Percentiles rank a stretch among this genome's conserved stretches.
Conservation (phyloP, 2,888 invertebrate genomes). For the Cinara cedri region DNA sequence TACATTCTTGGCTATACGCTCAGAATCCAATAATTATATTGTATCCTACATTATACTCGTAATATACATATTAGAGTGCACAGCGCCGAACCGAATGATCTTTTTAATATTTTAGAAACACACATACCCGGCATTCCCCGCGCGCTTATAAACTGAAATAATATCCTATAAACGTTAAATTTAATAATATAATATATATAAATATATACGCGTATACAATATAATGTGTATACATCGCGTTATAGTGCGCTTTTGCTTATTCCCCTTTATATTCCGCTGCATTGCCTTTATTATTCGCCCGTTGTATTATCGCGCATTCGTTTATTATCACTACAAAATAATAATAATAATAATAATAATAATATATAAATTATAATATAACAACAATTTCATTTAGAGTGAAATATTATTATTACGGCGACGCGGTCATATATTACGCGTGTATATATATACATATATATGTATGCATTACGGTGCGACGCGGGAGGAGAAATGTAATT, state of each 20-base stretch:
- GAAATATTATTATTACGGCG: constrained; percentile 18
- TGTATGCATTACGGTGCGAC: neutral
- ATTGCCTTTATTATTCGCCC: constrained; percentile 10
- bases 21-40: no score
- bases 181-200: no score
- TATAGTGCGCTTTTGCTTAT: neutral
- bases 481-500: constrained; percentile 16
- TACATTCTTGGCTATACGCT: no score
- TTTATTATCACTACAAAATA: neutral
- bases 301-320: constrained; percentile 27
- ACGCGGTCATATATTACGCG: no score
- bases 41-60: no score
- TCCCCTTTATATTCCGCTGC: neutral
- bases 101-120: constrained; percentile 35
- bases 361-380: constrained; percentile 25
- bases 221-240: no score
- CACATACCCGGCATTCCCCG: constrained; percentile 35
- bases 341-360: constrained; percentile 8
- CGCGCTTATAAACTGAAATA: constrained; percentile 13
- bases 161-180: constrained; percentile 18
- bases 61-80: no score
- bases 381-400: constrained; percentile 18
- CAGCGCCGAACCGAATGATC: constrained; percentile 5
- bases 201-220: no score
- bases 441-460: no score